Conservation (phyloP, 2,113 vertebrate genomes). For the Campylomormyrus numenius region DNA sequence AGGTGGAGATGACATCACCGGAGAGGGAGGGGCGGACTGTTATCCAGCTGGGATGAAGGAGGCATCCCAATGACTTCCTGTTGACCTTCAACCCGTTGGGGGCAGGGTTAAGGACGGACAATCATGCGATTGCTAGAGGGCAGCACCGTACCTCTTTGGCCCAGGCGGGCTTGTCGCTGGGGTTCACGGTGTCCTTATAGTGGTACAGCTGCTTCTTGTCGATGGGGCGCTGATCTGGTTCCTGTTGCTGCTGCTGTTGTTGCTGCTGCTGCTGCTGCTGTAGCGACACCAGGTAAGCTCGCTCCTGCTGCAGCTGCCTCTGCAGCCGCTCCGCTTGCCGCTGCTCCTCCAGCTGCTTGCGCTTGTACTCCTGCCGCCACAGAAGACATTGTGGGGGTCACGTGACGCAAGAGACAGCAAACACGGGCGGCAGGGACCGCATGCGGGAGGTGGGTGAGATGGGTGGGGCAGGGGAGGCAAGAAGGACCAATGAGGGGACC, state of each 20-base stretch:
- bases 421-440: too few relatives aligned
- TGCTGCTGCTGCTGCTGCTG: constrained; percentile 76
- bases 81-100: neutral
- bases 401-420: neutral
- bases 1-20: neutral
- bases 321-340: constrained; percentile 91
- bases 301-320: constrained; percentile 90
- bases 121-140: neutral
- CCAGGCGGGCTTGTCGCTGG: constrained; percentile 92
- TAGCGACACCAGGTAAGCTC: constrained; percentile 89
- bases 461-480: too few relatives aligned
- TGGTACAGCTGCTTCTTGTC: constrained; percentile 97
- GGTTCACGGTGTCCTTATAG: constrained; percentile 91
- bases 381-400: neutral
- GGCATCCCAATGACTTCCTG: neutral
- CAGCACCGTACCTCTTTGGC: constrained; percentile 81
- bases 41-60: neutral
- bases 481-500: neutral
- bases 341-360: constrained; percentile 97
- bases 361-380: constrained; percentile 81
- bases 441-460: neutral
- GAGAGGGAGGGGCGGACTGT: neutral
- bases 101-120: neutral
- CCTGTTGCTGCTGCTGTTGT: constrained; percentile 81
- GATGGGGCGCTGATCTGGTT: constrained; percentile 71